phyloP scores from a whole-genome alignment of 2,888 invertebrate genomes.

The Meteorus colon region DNA sequence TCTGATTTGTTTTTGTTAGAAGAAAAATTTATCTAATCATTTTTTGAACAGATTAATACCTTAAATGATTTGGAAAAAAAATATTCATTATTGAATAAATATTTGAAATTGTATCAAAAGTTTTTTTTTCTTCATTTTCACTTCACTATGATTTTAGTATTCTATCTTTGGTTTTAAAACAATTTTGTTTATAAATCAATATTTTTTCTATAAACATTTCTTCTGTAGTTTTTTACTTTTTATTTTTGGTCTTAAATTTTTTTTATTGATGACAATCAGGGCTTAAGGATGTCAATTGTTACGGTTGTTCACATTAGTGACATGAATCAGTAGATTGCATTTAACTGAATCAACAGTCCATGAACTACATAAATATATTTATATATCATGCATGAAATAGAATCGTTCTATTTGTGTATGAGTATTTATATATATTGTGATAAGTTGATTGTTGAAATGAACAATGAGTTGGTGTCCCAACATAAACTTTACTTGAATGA shows the following conservation, averaged over 20 bases:
- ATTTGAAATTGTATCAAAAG: too few species aligned
- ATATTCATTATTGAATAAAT: too few species aligned
- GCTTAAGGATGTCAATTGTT: neutral
- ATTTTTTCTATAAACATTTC: too few species aligned
- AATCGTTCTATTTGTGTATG: neutral
- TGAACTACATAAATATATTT: neutral
- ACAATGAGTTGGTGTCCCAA: neutral
- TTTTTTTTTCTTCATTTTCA: neutral
- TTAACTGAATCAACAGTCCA: conserved; percentile 2
- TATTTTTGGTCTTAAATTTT: neutral
- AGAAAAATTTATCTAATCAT: too few species aligned
- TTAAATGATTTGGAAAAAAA: too few species aligned
- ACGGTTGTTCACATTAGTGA: neutral
- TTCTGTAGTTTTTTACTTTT: too few species aligned
- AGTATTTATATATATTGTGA: neutral
- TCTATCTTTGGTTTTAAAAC: too few species aligned
- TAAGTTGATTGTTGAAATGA: conserved; percentile 2
- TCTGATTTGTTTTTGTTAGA: too few species aligned
- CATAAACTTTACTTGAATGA: neutral
- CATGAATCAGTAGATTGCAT: neutral
- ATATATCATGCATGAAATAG: neutral
- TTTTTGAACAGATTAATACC: too few species aligned
- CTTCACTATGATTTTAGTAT: neutral
- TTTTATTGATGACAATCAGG: neutral
- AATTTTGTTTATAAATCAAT: too few species aligned